A percentile compares a stretch with the other conserved stretches of the same genome.
Conservation (phyloP, 2,113 vertebrate genomes). For the cat (Felis catus) region F.catus_Fca126_mat1.0 CM031412.1:109455001-109455500, state of each 20-base stretch:
- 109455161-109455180: neutral
- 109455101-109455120: neutral
- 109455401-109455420: neutral
- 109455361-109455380: neutral
- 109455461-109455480: neutral
- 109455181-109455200: neutral
- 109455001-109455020: no score
- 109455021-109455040: no score
- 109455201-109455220: neutral
- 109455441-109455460: neutral
- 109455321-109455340: neutral
- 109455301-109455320: neutral
- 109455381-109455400: neutral
- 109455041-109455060: no score
- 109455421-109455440: neutral
- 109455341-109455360: neutral
- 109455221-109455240: conserved; percentile 8
- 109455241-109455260: conserved; percentile 25
- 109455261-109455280: neutral
- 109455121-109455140: neutral
- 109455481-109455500: conserved; percentile 4
- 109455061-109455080: no score
- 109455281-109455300: neutral
- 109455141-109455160: neutral
- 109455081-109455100: no score